Evolutionary conservation across 2,797 vertebrate genomes (phyloP), one percentile per base, ranked within the genome.

Genomic region (Dryobates pubescens): DNA sequence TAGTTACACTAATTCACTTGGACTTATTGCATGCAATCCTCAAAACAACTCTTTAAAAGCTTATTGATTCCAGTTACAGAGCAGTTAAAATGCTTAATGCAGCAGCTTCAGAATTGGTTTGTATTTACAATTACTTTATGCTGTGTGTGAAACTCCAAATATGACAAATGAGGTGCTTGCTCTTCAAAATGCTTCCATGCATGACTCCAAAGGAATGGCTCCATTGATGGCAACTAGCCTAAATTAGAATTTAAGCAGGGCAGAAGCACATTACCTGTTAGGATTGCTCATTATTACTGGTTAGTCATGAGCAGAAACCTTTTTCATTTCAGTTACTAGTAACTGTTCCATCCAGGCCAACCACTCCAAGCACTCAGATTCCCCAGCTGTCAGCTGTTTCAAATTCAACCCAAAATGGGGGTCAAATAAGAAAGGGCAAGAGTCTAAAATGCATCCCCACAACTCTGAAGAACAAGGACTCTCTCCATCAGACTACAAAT

Each of bases 241-340:
- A 72, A 86, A 90, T 81, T 88, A 86, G 73, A 91, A 93, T 83
- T 75, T 63, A 76, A 78, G 43, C 53, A 67, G 53, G 11, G 43
- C 69, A 73, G 47, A 73, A 92, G 34, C 47, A 79, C 20, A 38
- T 30, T 29, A 84, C 38, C 79, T 77, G 79, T 13, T 36, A 81
- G 45, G 41, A 83, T 77, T 78, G 74, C 34, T 69, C 69, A 45
- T 59, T 85, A 76, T 56, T 80, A 70, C 27, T 27, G 75, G 45
- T 34, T 57, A 80, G 30, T 80, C 45, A 91, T 70, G 32, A 54
- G 90, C 78, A 81, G 81, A 77, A 59, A 20, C 1, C 10, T 43
- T 15, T 65, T 90, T 77, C 10, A 86, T 71, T 94, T 88, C 73
- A 78, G 2, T 68, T 64, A 70, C 43, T 20, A 74, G 10, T 24